These are phyloP conservation scores for Euthynnus affinis DNA, from an alignment of 2,797 vertebrate genomes.

Conservation along the genomic window DNA sequence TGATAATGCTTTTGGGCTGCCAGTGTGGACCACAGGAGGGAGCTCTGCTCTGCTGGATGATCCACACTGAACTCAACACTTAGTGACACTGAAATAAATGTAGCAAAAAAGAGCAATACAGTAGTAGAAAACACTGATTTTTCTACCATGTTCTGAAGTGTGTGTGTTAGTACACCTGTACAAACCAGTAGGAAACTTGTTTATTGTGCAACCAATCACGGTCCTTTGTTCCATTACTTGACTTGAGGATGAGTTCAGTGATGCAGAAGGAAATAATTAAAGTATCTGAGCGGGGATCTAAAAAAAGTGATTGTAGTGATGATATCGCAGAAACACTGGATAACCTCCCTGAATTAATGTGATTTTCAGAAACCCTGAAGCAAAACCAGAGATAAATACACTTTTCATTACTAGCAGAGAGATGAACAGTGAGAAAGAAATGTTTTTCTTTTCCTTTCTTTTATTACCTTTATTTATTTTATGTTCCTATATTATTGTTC, in stretches of 20 bases:
- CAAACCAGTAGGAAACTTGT: neutral
- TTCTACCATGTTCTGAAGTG: no score
- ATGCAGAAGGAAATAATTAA: constrained; percentile 30
- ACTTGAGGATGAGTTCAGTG: constrained; percentile 12
- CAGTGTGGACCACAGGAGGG: constrained; percentile 71
- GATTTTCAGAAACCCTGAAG: neutral
- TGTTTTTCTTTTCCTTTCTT: no score
- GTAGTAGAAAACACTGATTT: no score
- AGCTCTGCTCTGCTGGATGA: constrained; percentile 43
- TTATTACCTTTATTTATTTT: no score
- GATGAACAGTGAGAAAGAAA: neutral
- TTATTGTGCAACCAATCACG: neutral
- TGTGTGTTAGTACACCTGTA: neutral
- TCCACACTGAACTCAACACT: constrained; percentile 1
- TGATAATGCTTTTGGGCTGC: neutral
- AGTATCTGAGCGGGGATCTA: constrained; percentile 8
- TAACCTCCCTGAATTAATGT: neutral
- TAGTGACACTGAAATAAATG: neutral
- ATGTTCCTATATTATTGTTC: no score
- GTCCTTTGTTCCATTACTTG: neutral
- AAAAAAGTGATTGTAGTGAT: neutral
- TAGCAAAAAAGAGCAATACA: neutral
- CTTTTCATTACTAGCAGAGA: neutral
- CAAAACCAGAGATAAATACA: neutral
- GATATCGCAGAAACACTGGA: neutral